A percentile compares a stretch with the other conserved stretches of the same genome.
Evolutionary conservation across 1,140 invertebrate genomes (phyloP).

Genomic region (Euglossa dilemma): DNA sequence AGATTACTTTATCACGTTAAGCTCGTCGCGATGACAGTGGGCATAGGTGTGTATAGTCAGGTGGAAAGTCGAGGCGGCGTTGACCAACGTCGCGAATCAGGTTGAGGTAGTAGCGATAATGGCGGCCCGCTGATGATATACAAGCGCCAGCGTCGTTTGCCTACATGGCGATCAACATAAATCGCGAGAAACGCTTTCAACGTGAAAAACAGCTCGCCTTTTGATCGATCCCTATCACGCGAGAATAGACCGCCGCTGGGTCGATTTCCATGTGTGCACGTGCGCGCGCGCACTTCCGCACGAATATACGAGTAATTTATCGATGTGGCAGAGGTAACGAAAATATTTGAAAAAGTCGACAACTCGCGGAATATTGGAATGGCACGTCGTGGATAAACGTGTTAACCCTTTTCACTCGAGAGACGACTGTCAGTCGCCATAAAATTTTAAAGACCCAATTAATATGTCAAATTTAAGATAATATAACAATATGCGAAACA

Average conservation of each 20-base stretch:
- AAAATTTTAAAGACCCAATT: too few relatives aligned
- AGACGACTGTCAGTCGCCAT: too few relatives aligned
- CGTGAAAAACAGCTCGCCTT: slow-evolving; percentile 47
- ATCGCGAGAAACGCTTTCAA: slow-evolving; percentile 29
- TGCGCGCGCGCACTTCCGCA: background rate
- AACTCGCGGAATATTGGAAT: too few relatives aligned
- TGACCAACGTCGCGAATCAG: slow-evolving; percentile 25
- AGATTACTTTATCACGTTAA: slow-evolving; percentile 42
- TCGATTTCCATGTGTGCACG: background rate
- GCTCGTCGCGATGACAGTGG: slow-evolving; percentile 19
- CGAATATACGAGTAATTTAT: too few relatives aligned
- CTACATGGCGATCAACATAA: slow-evolving; percentile 25
- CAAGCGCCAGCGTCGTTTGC: background rate
- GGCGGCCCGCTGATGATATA: background rate
- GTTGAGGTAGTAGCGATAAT: slow-evolving; percentile 24
- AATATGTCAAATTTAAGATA: too few relatives aligned
- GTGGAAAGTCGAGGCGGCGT: background rate
- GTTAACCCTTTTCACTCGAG: too few relatives aligned
- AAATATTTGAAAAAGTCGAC: too few relatives aligned
- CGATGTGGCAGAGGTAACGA: too few relatives aligned
- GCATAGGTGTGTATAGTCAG: background rate
- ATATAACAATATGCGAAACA: too few relatives aligned
- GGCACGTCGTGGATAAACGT: too few relatives aligned
- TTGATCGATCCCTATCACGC: slow-evolving; percentile 12
- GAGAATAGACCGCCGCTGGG: background rate